Percentiles rank a stretch among this genome's conserved stretches.
Evolutionary conservation across 2,797 vertebrate species (phyloP).

Genomic region (Micromesistius poutassou): DNA sequence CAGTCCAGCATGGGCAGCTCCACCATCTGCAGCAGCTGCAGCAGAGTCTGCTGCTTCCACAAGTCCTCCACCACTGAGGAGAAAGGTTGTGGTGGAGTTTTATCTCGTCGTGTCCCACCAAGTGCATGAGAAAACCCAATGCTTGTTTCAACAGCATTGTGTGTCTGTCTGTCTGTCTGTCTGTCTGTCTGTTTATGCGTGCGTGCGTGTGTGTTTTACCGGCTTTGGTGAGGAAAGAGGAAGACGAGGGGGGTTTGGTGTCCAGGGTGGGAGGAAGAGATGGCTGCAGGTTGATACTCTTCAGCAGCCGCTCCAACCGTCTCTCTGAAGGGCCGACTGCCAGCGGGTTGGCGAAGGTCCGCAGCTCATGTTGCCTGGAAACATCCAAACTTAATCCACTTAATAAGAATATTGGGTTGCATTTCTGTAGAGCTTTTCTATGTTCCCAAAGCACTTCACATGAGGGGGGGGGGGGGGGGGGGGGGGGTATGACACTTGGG

Average conservation of each 20-base stretch:
- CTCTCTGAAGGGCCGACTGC: constrained; percentile 73
- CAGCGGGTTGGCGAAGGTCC: constrained; percentile 78
- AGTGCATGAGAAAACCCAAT: too few species aligned
- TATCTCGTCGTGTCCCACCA: too few species aligned
- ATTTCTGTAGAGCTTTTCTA: too few species aligned
- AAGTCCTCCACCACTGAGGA: constrained; percentile 76
- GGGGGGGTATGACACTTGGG: too few species aligned
- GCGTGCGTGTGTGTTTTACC: constrained; percentile 53
- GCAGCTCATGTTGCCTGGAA: constrained; percentile 64
- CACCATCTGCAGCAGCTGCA: constrained; percentile 81
- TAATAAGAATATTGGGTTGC: too few species aligned
- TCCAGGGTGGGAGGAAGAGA: constrained; percentile 52
- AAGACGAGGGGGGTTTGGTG: constrained; percentile 34
- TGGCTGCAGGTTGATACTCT: constrained; percentile 68
- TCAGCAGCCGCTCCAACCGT: constrained; percentile 77
- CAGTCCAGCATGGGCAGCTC: constrained; percentile 81
- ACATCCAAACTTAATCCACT: background rate
- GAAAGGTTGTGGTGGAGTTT: background rate
- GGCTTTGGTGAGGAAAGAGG: constrained; percentile 71
- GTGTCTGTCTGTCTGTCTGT: background rate
- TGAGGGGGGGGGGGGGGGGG: too few species aligned
- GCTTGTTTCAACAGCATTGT: background rate
- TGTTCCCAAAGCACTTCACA: too few species aligned
- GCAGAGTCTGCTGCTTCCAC: constrained; percentile 83
- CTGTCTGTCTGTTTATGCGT: too few species aligned